Evolutionary conservation across 2,888 invertebrate species (phyloP).

Genomic region (Dasysyrphus tricinctus): DNA sequence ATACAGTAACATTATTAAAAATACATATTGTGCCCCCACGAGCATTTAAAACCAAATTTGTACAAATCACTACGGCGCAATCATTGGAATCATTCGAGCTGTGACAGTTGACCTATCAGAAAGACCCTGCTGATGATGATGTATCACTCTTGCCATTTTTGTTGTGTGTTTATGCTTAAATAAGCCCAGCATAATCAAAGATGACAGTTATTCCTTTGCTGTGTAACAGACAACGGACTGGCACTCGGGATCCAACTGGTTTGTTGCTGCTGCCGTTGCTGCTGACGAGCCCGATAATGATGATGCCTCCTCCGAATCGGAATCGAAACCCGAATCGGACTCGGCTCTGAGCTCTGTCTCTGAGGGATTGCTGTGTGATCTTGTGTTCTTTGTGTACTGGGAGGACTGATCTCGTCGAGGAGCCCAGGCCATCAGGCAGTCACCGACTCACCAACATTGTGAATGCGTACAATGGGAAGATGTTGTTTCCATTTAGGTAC

Average conservation of each 20-base stretch:
- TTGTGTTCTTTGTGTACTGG: slow-evolving; percentile 40
- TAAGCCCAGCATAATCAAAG: slow-evolving; percentile 75
- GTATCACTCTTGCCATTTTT: slow-evolving; percentile 76
- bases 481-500: slow-evolving; percentile 63
- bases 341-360: slow-evolving; percentile 41
- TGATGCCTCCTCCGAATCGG: slow-evolving; percentile 61
- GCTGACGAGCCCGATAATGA: slow-evolving; percentile 72
- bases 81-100: slow-evolving; percentile 76
- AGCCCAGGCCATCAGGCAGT: slow-evolving; percentile 14
- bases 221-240: slow-evolving; percentile 72
- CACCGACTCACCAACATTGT: not conserved
- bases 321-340: slow-evolving; percentile 21
- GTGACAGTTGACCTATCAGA: slow-evolving; percentile 78
- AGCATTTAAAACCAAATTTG: slow-evolving; percentile 74
- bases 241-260: slow-evolving; percentile 73
- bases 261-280: slow-evolving; percentile 68
- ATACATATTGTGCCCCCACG: slow-evolving; percentile 66
- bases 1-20: slow-evolving; percentile 10
- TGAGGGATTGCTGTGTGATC: slow-evolving; percentile 53
- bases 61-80: slow-evolving; percentile 75
- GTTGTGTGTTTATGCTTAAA: slow-evolving; percentile 76
- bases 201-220: slow-evolving; percentile 74
- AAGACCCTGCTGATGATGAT: slow-evolving; percentile 77
- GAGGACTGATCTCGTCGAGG: slow-evolving; percentile 28
- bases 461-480: slow-evolving; percentile 61